Base-by-base conservation (phyloP, 2,797 vertebrate species). In the Labroides dimidiatus region DNA sequence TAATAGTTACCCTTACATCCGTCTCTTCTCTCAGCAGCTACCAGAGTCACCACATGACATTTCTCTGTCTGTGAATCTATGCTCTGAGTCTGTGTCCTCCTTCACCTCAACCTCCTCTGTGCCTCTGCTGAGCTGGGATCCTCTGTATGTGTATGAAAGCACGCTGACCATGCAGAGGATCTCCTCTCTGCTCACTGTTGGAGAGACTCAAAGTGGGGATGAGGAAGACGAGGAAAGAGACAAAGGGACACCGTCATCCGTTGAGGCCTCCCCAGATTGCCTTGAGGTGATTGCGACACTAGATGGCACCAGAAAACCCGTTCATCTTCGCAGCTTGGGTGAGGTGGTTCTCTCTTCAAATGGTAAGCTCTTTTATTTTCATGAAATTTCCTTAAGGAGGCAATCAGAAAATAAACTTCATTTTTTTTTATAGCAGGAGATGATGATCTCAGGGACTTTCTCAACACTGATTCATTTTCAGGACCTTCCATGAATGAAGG, bases 21-120 rank as follows among this genome's bases (percentile, higher is more conserved):
- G 6, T 64, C 12, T 41, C 17, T 50, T 52, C 10, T 37, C 13
- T 14, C 36, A 73, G 67, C 74, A 81, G 60, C 44, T 62, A 2
- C 17, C 14, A 7, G 56, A 71, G 21, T n/a, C 63, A 48, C 43
- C 63, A 5, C 12, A 43, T 6, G 20, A 57, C 10, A 10, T 69
- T 52, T 80, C 81, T 10, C 75, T 73, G 16, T 73, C 69, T 49
- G 58, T 74, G 33, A 62, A 67, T 58, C 52, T 57, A 39, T 62
- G 59, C 44, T 83, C 68, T 9, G 62, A 59, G 16, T 69, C 80
- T 0, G 4, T 41, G 14, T 82, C 72, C 17, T 84, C 80, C 58
- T 64, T 81, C 49, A 80, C 84, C 23, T 88, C 84, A 45, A 80
- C 84, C 23, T 88, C 84, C 43, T 82, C 79, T 9, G 19, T 54